Conservation (phyloP, 2,113 vertebrate species). For the Orcinus orca region DNA sequence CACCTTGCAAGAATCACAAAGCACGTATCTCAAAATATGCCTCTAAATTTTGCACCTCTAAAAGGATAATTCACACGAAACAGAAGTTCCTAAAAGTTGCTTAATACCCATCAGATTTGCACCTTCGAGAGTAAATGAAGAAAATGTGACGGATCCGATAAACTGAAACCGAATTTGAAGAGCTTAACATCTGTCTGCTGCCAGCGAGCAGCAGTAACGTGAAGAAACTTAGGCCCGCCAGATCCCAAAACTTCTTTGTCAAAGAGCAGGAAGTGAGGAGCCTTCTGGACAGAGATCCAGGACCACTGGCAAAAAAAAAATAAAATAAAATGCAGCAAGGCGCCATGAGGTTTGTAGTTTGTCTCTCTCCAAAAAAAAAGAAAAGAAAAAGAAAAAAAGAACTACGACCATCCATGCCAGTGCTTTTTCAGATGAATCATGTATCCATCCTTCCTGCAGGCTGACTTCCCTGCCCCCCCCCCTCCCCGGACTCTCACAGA, state of each 20-base stretch:
- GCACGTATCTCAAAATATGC: background rate
- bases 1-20: background rate
- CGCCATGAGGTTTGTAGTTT: background rate
- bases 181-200: background rate
- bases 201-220: background rate
- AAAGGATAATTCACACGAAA: background rate
- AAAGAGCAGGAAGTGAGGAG: background rate
- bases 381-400: background rate
- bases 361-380: background rate
- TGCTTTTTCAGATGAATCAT: background rate
- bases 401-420: background rate
- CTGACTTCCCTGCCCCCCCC: fast-evolving
- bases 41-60: background rate
- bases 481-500: too few relatives aligned
- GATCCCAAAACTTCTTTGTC: background rate
- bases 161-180: background rate
- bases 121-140: background rate
- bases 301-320: background rate
- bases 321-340: background rate
- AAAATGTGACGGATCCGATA: background rate
- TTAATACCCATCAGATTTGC: background rate
- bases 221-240: background rate
- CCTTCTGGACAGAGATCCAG: background rate
- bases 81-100: background rate
- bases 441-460: fast-evolving